phyloP scores from a whole-genome alignment of 2,888 invertebrate genomes.

The Aethes cnicana region DNA sequence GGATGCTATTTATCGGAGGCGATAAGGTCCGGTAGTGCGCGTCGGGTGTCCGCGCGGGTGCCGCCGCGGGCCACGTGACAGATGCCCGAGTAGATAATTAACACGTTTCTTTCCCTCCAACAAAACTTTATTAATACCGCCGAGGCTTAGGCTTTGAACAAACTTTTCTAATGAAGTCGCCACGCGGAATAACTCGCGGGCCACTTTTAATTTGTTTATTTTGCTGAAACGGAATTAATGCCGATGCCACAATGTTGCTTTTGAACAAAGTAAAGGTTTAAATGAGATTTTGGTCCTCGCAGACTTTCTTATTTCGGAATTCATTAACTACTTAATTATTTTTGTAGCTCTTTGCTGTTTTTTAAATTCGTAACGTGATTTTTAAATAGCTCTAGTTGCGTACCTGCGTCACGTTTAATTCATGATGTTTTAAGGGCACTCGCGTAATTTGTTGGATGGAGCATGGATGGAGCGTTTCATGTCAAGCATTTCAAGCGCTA shows the following conservation, averaged over 20 bases:
- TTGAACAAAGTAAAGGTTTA: constrained; percentile 27
- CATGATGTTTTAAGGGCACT: constrained; percentile 10
- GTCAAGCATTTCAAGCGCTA: constrained; percentile 71
- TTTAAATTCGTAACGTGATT: not conserved
- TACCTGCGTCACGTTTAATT: not conserved
- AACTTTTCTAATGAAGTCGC: constrained; percentile 81
- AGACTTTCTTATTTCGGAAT: constrained; percentile 2
- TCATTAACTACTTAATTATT: not conserved
- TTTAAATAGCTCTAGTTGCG: not conserved
- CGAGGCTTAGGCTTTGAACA: constrained; percentile 74
- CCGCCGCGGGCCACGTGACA: constrained; percentile 57
- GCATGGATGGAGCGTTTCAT: constrained; percentile 48
- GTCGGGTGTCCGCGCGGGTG: constrained; percentile 31
- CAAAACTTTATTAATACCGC: constrained; percentile 82
- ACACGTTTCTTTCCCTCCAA: constrained; percentile 77
- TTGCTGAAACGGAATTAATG: constrained; percentile 37
- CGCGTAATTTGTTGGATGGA: constrained; percentile 22
- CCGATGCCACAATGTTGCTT: constrained; percentile 17
- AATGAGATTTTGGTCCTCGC: constrained; percentile 12
- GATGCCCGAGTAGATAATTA: constrained; percentile 72
- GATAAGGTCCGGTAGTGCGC: constrained; percentile 28
- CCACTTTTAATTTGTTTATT: constrained; percentile 74
- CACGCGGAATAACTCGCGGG: constrained; percentile 70
- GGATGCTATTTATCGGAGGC: constrained; percentile 24
- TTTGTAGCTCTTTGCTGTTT: not conserved